These are phyloP conservation scores for Linepithema humile DNA, from an alignment of 1,140 invertebrate genomes.

Conservation along the genomic window DNA sequence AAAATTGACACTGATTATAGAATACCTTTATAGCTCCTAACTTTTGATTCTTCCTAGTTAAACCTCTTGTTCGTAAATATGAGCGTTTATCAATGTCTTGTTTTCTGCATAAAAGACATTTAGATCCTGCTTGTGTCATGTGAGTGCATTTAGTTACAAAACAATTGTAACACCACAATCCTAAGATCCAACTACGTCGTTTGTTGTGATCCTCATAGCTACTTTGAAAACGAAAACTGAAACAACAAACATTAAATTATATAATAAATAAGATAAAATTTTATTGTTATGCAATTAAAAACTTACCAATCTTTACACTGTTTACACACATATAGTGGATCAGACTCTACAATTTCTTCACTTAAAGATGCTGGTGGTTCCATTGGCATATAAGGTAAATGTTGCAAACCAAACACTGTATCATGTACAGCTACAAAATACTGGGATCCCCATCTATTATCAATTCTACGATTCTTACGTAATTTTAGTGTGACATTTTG, in stretches of 20 bases:
- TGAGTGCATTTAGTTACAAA: conserved; percentile 72
- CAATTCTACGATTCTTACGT: conserved; percentile 67
- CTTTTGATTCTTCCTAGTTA: conserved; percentile 67
- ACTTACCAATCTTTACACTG: conserved; percentile 80
- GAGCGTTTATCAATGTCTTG: conserved; percentile 66
- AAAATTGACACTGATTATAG: conserved; percentile 81
- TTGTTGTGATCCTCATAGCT: conserved; percentile 75
- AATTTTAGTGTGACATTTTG: conserved; percentile 68
- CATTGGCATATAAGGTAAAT: conserved; percentile 70
- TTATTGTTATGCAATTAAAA: background rate
- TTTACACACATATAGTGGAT: conserved; percentile 70
- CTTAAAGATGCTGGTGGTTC: conserved; percentile 69
- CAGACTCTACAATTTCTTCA: conserved; percentile 49
- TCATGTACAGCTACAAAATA: conserved; percentile 74
- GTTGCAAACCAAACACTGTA: conserved; percentile 72
- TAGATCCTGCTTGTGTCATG: background rate
- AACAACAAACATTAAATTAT: conserved; percentile 40
- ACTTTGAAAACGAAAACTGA: conserved; percentile 74
- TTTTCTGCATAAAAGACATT: conserved; percentile 62
- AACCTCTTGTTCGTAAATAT: conserved; percentile 68
- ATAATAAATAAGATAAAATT: conserved; percentile 1
- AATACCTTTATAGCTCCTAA: conserved; percentile 74
- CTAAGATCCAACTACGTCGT: conserved; percentile 78
- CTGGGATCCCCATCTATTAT: conserved; percentile 67
- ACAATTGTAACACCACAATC: conserved; percentile 77